Evolutionary conservation across 1,140 invertebrate species (phyloP).

Genomic region (Cotesia typhae): DNA sequence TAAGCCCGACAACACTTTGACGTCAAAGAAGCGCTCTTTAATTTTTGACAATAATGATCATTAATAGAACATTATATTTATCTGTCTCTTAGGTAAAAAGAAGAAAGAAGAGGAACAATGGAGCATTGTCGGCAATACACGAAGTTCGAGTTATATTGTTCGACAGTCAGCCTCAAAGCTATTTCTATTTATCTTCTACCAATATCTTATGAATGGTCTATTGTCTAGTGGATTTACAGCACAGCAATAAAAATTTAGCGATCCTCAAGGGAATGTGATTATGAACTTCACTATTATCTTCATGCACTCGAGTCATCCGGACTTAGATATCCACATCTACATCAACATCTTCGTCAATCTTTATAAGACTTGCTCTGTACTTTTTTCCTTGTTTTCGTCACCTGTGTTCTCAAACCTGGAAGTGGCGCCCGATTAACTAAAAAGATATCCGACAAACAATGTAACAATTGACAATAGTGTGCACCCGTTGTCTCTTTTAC

Average conservation of each 20-base stretch:
- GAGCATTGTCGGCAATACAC: neutral
- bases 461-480: neutral
- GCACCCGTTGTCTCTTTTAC: too few relatives aligned
- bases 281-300: conserved; percentile 20
- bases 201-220: conserved; percentile 29
- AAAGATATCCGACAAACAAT: conserved; percentile 5
- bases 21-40: too few relatives aligned
- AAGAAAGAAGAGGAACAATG: conserved; percentile 24
- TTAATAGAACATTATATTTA: neutral
- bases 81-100: neutral
- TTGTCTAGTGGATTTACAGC: conserved; percentile 25
- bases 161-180: conserved; percentile 18
- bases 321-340: too few relatives aligned
- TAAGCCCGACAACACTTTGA: too few relatives aligned
- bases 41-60: too few relatives aligned
- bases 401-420: too few relatives aligned
- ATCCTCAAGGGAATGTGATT: conserved; percentile 25
- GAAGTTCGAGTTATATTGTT: conserved; percentile 22
- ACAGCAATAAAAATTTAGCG: conserved; percentile 32
- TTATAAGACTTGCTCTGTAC: too few relatives aligned
- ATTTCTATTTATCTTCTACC: conserved; percentile 17
- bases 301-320: too few relatives aligned
- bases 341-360: too few relatives aligned
- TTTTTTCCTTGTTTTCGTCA: too few relatives aligned
- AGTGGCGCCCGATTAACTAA: conserved; percentile 1